Conservation (phyloP, 2,797 vertebrate species). For the Chlorospingus semifuscus region DNA sequence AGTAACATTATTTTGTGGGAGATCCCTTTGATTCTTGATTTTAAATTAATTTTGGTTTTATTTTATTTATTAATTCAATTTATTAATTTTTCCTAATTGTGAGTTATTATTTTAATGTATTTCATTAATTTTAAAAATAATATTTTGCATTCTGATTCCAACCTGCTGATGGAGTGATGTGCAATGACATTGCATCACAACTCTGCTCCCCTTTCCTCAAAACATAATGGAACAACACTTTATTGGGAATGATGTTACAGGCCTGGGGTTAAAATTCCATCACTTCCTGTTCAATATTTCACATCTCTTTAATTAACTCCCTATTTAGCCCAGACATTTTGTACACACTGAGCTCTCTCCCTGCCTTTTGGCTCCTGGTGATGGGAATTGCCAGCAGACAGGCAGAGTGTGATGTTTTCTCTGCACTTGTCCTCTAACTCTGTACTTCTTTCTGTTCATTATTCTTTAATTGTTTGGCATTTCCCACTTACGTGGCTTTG, state of each 20-base stretch:
- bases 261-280: not conserved
- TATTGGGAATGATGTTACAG: not conserved
- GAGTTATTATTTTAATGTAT: not conserved
- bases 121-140: not conserved
- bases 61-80: not conserved
- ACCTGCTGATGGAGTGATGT: not conserved
- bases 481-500: constrained; percentile 67
- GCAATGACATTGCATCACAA: not conserved
- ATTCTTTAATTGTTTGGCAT: constrained; percentile 77
- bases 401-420: constrained; percentile 6
- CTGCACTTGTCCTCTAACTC: constrained; percentile 34
- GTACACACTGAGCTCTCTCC: not conserved
- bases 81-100: not conserved
- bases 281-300: not conserved
- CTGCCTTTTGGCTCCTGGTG: constrained; percentile 8
- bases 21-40: not conserved
- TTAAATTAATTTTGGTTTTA: not conserved
- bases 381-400: not conserved
- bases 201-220: not conserved
- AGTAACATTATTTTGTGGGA: not conserved
- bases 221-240: not conserved
- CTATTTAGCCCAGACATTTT: not conserved
- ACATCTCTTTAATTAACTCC: not conserved
- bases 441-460: constrained; percentile 73
- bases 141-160: not conserved